These are phyloP conservation scores for Parelbella ahira DNA, from an alignment of 2,888 invertebrate species.

Conservation along the genomic window DNA sequence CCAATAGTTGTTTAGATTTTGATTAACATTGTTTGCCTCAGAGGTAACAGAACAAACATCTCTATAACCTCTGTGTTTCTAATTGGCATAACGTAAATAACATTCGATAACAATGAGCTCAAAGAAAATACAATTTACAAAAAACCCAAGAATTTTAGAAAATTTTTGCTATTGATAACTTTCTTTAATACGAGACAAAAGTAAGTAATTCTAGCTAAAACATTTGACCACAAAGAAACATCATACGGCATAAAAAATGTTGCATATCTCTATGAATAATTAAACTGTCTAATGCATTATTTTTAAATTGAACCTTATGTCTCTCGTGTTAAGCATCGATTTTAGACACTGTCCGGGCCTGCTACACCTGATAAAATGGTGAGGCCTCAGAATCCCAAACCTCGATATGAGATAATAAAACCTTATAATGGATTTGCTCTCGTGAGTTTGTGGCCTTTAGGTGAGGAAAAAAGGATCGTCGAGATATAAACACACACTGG, in stretches of 20 bases:
- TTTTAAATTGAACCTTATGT: constrained; percentile 4
- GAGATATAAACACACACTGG: no score
- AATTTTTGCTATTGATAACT: no score
- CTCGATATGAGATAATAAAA: constrained; percentile 72
- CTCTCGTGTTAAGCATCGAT: background rate
- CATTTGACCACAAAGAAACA: constrained; percentile 61
- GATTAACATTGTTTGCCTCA: no score
- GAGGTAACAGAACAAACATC: no score
- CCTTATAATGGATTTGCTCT: constrained; percentile 67
- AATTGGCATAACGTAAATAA: no score
- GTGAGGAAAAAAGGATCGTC: constrained; percentile 46
- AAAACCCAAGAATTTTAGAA: no score
- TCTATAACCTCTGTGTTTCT: no score
- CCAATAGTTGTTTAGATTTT: no score
- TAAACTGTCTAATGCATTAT: constrained; percentile 48
- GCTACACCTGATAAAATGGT: constrained; percentile 34
- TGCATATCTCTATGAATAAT: constrained; percentile 59
- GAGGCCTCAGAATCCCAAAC: constrained; percentile 59
- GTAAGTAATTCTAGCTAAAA: constrained; percentile 30
- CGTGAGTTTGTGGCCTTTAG: constrained; percentile 52
- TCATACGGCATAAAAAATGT: constrained; percentile 54
- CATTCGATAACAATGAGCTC: no score
- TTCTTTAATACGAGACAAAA: no score
- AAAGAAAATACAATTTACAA: no score
- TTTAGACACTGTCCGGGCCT: constrained; percentile 27